phyloP scores from a whole-genome alignment of 2,888 invertebrate genomes.

The Oscheius myriophilus region DNA sequence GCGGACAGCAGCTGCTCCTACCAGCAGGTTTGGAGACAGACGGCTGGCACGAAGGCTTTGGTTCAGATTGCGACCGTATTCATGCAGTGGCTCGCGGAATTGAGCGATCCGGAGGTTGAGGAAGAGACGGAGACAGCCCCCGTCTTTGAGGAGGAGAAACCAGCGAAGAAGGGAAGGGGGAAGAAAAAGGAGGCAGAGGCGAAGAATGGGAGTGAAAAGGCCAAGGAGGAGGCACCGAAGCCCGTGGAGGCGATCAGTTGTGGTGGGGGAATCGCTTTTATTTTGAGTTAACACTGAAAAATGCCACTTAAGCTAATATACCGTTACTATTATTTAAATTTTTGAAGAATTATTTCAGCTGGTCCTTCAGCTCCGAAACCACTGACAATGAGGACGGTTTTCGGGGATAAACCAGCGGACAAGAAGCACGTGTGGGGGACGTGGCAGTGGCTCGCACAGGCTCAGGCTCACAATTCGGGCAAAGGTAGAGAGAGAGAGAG shows the following conservation, averaged over 20 bases:
- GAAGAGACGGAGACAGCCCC: conserved; percentile 9
- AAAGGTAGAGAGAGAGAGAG: conserved; percentile 5
- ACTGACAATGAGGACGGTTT: conserved; percentile 13
- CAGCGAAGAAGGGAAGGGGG: conserved; percentile 12
- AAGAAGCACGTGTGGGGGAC: conserved; percentile 19
- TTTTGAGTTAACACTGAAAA: too few species aligned
- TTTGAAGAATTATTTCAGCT: conserved; percentile 3
- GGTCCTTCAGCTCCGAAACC: conserved; percentile 11
- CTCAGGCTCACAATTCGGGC: conserved; percentile 1
- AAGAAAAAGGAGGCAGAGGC: conserved; percentile 10
- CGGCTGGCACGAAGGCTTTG: conserved; percentile 76
- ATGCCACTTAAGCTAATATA: too few species aligned
- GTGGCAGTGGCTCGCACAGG: conserved; percentile 14
- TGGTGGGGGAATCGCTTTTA: too few species aligned
- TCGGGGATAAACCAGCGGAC: conserved; percentile 21
- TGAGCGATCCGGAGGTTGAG: conserved; percentile 12
- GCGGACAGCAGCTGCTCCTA: conserved; percentile 11
- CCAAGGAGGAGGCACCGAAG: too few species aligned
- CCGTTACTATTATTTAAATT: too few species aligned
- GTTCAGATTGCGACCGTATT: conserved; percentile 8
- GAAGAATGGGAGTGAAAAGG: neutral
- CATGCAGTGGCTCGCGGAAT: conserved; percentile 17
- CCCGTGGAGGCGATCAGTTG: too few species aligned
- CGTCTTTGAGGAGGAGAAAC: conserved; percentile 11
- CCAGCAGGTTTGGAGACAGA: neutral